phyloP scores from a whole-genome alignment of 2,797 vertebrate genomes.

The Champsocephalus gunnari region DNA sequence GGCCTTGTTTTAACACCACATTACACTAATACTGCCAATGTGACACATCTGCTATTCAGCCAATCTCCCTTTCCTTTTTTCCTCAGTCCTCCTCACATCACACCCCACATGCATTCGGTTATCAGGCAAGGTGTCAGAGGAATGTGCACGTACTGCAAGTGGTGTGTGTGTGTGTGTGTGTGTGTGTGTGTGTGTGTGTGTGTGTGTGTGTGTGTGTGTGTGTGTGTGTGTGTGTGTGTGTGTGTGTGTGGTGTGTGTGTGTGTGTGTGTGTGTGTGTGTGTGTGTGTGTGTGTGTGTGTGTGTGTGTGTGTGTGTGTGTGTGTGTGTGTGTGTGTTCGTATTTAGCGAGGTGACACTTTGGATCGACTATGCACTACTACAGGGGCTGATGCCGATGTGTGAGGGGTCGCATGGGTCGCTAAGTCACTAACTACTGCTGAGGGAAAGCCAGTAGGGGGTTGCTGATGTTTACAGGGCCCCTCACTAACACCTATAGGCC shows the following conservation, averaged over 20 bases:
- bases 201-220: neutral
- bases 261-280: conserved; percentile 10
- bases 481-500: conserved; percentile 52
- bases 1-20: conserved; percentile 55
- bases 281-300: neutral
- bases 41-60: conserved; percentile 50
- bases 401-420: conserved; percentile 63
- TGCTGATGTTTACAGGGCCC: conserved; percentile 69
- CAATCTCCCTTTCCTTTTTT: conserved; percentile 7
- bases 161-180: neutral
- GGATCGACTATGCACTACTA: conserved; percentile 62
- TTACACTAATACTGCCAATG: conserved; percentile 45
- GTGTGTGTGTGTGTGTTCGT: conserved; percentile 19
- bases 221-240: conserved; percentile 16
- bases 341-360: conserved; percentile 76
- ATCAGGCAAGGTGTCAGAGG: conserved; percentile 64
- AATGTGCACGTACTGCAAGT: conserved; percentile 52
- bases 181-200: neutral
- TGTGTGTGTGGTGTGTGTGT: neutral
- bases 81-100: conserved; percentile 39
- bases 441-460: conserved; percentile 50
- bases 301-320: conserved; percentile 10
- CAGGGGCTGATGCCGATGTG: conserved; percentile 45
- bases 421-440: conserved; percentile 73
- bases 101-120: conserved; percentile 56